These are phyloP conservation scores for Hypselothyrea guttata DNA, from an alignment of 2,888 invertebrate species.

Conservation along the genomic window DNA sequence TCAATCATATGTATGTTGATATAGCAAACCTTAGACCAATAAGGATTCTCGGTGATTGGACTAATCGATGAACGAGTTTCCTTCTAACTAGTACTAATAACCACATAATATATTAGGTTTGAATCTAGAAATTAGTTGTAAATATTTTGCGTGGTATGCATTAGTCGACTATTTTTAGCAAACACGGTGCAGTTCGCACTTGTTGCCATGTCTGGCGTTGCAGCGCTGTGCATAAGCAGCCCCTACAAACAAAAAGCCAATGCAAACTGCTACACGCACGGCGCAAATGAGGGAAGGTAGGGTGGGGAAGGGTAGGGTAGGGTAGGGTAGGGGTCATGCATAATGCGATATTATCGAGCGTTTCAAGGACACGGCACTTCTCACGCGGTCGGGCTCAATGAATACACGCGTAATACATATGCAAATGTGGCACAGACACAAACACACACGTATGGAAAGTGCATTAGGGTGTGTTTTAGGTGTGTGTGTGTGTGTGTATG, in stretches of 20 bases:
- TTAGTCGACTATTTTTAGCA: not conserved
- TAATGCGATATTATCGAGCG: conserved; percentile 59
- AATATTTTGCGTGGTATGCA: conserved; percentile 4
- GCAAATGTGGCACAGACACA: conserved; percentile 39
- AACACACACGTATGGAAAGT: conserved; percentile 10
- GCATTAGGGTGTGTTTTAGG: too few relatives aligned
- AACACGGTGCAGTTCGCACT: conserved; percentile 26
- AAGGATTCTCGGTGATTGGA: too few relatives aligned
- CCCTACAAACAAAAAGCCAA: conserved; percentile 13
- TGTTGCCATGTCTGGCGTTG: conserved; percentile 44
- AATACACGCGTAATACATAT: conserved; percentile 36
- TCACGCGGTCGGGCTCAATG: conserved; percentile 49
- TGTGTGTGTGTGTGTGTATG: conserved; percentile 43
- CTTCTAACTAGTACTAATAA: too few relatives aligned
- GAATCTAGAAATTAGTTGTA: too few relatives aligned
- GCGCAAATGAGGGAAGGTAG: conserved; percentile 1
- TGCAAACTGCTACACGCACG: conserved; percentile 1
- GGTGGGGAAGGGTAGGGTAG: conserved; percentile 1
- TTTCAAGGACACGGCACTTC: conserved; percentile 66
- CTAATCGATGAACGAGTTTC: too few relatives aligned
- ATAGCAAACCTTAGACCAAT: too few relatives aligned
- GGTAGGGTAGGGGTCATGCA: conserved; percentile 31
- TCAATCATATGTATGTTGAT: too few relatives aligned
- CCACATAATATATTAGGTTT: too few relatives aligned
- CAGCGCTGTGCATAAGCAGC: conserved; percentile 55